Base-by-base conservation (phyloP, 1,140 invertebrate species). In the Coelopa frigida region DNA sequence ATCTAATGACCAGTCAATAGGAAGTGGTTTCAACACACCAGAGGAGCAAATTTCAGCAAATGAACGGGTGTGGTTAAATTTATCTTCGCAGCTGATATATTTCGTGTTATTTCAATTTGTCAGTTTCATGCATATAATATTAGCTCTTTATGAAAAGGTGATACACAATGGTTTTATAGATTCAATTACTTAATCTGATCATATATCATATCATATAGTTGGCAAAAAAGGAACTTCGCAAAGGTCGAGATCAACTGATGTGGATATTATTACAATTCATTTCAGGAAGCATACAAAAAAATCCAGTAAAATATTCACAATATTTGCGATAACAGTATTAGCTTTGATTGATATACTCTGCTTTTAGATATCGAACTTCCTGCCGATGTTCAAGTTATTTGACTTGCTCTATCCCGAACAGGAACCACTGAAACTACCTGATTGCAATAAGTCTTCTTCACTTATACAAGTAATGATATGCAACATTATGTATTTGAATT, bases 221-320 rank as follows among this genome's bases (percentile, higher is more conserved):
- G 7, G 79, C 84, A 23, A 82, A 83, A 6, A 75, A 82, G 55
- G 88, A 91, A 60, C 77, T 92, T 56, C 79, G 84, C 38, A 91
- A 90, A 71, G 92, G 92, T 0, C 72, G 94, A 38, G 93, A 98
- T 72, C 90, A 96, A 58, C 70, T 98, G 1, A 97, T 97, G 93
- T 98, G 94, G 94, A 87, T 94, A 4, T 71, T 98, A n/a, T 69
- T 98, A 6, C 94, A 97, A 70, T 97, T 94, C 61, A 94, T 97
- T 49, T 96, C 93, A 3, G 92, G 93, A 36, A 94, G 89, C 61
- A 97, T 97, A 59, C 91, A 95, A 71, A 84, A 93, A 53, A 95
- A 95, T 74, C 87, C 90, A 1, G 80, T 86, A 73, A 23, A 75
- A 72, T 66, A 31, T n/a, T 8, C 38, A 24, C n/a, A n/a, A n/a